Evolutionary conservation across 2,797 vertebrate genomes (phyloP).

Genomic region (Anguilla marmorata): DNA sequence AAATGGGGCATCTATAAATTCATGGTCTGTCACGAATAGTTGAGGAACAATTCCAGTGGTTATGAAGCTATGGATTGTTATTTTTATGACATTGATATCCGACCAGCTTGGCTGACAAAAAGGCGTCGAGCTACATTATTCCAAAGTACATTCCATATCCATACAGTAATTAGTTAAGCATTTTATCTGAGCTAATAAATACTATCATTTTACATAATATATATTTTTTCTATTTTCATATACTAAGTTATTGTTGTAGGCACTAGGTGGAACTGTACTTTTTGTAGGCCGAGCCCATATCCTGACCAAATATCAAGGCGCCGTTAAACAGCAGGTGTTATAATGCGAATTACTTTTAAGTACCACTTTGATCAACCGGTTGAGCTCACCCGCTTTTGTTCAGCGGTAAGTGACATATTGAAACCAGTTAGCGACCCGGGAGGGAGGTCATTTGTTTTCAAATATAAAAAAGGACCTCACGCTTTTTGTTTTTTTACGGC

Average conservation of each 20-base stretch:
- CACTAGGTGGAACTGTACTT: neutral
- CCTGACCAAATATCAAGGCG: conserved; percentile 33
- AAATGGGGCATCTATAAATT: neutral
- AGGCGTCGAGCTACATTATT: neutral
- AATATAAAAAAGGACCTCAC: conserved; percentile 40
- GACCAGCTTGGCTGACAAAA: neutral
- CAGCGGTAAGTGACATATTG: conserved; percentile 16
- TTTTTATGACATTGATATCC: neutral
- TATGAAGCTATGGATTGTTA: neutral
- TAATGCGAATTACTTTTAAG: conserved; percentile 15
- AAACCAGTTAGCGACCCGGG: neutral
- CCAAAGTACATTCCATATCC: neutral
- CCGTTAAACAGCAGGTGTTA: conserved; percentile 33
- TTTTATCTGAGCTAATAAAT: neutral
- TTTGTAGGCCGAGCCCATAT: conserved; percentile 34
- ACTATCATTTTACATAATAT: neutral
- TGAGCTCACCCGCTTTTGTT: conserved; percentile 12
- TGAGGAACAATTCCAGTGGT: neutral
- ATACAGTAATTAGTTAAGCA: neutral
- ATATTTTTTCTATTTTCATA: neutral
- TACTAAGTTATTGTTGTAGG: neutral
- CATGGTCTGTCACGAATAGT: neutral
- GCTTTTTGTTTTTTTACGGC: conserved; percentile 63
- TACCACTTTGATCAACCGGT: neutral
- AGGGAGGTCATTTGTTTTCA: conserved; percentile 32